Base-by-base conservation (phyloP, 2,888 invertebrate species). In the Clostera curtula region DNA sequence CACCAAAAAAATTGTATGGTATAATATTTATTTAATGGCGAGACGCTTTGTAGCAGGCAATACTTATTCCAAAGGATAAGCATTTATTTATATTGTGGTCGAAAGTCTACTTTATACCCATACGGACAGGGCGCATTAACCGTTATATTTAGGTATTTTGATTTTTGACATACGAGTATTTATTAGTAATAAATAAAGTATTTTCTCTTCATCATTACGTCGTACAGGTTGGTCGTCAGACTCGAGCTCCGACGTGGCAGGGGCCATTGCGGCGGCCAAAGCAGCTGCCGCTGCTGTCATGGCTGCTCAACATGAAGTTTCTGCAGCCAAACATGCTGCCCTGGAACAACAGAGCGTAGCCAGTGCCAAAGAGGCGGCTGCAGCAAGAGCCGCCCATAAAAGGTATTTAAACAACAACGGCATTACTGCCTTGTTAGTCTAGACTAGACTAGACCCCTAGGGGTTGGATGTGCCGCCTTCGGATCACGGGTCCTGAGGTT, bases 261-360 rank as follows among this genome's bases (percentile, higher is more conserved):
- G 89, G 15, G 89, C 91, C 0, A 87, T 92, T 25, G 88, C 91
- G 2, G 89, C 89, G 0, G 93, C 92, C 0, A 91, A 91, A 49
- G 89, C 91, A 37, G 92, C 92, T 0, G 89, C 90, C 1, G 79
- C 87, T 1, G 89, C 89, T 27, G 92, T 92, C 3, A 83, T 88
- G 51, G 76, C 88, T 7, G 91, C 92, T 0, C 92, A 92, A 53
- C 89, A 90, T 24, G 88, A 90, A 39, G 92, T 92, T 12, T 87
- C 90, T 15, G 88, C 88, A 0, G 91, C 90, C 3, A 92, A 92
- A 53, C 89, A 92, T 37, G 87, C 88, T 1, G 89, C 92, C 0
- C 62, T 90, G 4, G 85, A 89, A 44, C 92, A 92, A 37, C 92
- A 92, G 54, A 88, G 88, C 42, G 74, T 90, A 14, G 92, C 92